phyloP scores from a whole-genome alignment of 2,888 invertebrate genomes.

The Ernsta delagoae region DNA sequence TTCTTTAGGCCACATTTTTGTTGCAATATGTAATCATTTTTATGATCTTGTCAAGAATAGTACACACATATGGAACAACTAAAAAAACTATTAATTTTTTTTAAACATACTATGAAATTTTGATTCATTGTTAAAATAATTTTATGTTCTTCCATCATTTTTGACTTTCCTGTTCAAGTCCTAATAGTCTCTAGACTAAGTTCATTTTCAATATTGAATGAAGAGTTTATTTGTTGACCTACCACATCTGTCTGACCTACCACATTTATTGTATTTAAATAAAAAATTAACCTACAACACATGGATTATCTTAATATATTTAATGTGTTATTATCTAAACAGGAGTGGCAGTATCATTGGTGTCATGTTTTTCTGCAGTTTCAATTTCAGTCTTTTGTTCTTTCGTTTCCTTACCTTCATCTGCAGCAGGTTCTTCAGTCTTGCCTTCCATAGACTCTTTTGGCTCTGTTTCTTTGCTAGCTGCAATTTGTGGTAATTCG shows the following conservation, averaged over 20 bases:
- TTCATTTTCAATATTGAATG: too few relatives aligned
- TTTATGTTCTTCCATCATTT: background rate
- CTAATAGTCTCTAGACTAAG: background rate
- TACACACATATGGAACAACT: background rate
- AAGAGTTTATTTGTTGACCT: too few relatives aligned
- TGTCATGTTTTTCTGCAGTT: slow-evolving; percentile 39
- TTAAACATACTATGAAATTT: too few relatives aligned
- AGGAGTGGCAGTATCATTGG: slow-evolving; percentile 14
- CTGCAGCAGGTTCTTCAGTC: slow-evolving; percentile 21
- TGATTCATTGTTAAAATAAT: too few relatives aligned
- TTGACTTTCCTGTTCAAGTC: background rate
- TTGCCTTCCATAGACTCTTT: slow-evolving; percentile 35
- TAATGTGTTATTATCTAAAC: background rate
- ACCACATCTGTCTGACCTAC: background rate
- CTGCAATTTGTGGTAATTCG: slow-evolving; percentile 56
- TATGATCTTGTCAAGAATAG: background rate
- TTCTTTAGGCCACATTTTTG: slow-evolving; percentile 8
- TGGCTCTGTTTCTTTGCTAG: slow-evolving; percentile 41
- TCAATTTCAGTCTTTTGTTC: slow-evolving; percentile 41
- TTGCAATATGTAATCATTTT: background rate
- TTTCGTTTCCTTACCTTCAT: slow-evolving; percentile 32
- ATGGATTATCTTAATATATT: background rate
- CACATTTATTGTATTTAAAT: background rate
- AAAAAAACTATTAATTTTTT: too few relatives aligned
- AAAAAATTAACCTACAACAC: background rate